These are phyloP conservation scores for Pteronotus mesoamericanus DNA, from an alignment of 2,797 vertebrate genomes.

Conservation along the genomic window DNA sequence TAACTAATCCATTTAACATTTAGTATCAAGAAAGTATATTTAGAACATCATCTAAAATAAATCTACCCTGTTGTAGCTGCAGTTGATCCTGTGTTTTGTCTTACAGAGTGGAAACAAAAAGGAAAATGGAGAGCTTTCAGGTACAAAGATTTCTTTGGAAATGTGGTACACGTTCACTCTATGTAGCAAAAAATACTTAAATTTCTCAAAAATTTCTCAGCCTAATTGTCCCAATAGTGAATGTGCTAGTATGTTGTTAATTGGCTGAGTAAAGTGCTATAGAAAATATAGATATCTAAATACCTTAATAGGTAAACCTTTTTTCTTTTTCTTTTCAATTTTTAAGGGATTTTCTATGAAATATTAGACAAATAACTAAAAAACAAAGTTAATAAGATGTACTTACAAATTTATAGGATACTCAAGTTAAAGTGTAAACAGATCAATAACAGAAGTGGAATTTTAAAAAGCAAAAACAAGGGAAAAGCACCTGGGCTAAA, in stretches of 20 bases:
- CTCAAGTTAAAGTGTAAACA: background rate
- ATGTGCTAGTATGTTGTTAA: background rate
- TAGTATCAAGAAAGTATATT: background rate
- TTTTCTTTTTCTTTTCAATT: background rate
- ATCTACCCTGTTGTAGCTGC: background rate
- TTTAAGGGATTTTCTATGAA: background rate
- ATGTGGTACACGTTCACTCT: background rate
- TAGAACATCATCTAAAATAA: background rate
- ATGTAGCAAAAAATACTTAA: background rate
- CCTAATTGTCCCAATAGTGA: background rate
- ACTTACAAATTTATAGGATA: background rate
- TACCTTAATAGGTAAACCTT: background rate
- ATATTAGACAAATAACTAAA: background rate
- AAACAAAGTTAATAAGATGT: background rate
- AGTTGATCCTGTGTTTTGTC: background rate
- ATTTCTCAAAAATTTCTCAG: background rate
- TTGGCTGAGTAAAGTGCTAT: background rate
- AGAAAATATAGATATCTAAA: background rate
- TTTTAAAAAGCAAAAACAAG: background rate
- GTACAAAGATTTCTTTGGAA: background rate
- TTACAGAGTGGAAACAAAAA: background rate
- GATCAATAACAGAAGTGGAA: background rate
- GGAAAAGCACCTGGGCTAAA: background rate
- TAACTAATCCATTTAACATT: background rate
- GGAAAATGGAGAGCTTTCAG: background rate